A percentile compares a stretch with the other conserved stretches of the same genome.
These are phyloP conservation scores for Holacanthella duospinosa DNA, from an alignment of 2,888 invertebrate genomes.

Conservation along the genomic window DNA sequence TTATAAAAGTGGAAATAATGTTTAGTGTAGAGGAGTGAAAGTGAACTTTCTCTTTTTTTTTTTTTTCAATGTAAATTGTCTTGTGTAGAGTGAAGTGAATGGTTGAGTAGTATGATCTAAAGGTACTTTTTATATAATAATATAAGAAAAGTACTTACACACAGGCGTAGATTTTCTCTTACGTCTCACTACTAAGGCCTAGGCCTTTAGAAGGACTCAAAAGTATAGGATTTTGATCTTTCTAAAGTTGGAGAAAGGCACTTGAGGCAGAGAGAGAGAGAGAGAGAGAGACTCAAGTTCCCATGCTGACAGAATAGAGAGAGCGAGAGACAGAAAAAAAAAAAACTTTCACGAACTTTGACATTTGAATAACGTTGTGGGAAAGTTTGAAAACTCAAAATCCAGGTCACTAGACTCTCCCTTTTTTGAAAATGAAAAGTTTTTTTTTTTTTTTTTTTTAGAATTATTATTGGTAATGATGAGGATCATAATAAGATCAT, in stretches of 20 bases:
- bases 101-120: too few species aligned
- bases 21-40: too few species aligned
- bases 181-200: background rate
- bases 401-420: background rate
- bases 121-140: too few species aligned
- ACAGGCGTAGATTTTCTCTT: too few species aligned
- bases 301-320: too few species aligned
- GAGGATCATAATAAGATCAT: background rate
- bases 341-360: background rate
- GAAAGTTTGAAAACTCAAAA: background rate
- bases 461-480: background rate
- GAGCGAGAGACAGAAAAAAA: too few species aligned
- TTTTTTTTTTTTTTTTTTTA: background rate
- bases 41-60: too few species aligned
- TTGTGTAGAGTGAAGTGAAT: too few species aligned
- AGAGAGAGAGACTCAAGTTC: background rate
- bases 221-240: background rate
- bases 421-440: background rate
- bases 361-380: background rate
- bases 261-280: background rate
- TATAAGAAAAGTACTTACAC: too few species aligned
- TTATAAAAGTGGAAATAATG: too few species aligned
- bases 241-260: background rate
- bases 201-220: background rate
- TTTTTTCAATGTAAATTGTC: too few species aligned